phyloP scores from a whole-genome alignment of 2,888 invertebrate genomes.

The Mechanitis messenoides region DNA sequence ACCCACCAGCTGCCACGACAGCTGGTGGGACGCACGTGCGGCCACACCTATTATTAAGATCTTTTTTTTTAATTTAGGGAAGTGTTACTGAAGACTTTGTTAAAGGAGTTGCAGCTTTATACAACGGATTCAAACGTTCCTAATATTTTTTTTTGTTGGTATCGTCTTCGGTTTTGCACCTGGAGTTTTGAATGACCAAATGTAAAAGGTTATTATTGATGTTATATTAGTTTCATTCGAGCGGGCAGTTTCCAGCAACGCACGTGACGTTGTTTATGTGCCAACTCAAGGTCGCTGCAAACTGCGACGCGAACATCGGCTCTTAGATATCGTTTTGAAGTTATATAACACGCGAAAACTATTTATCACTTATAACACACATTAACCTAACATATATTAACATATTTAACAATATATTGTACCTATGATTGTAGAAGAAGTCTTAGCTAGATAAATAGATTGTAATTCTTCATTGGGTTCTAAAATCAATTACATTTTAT shows the following conservation, averaged over 20 bases:
- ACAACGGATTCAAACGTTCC: constrained; percentile 26
- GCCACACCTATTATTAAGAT: constrained; percentile 65
- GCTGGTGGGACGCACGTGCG: constrained; percentile 72
- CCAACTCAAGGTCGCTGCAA: constrained; percentile 60
- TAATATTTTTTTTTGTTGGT: constrained; percentile 8
- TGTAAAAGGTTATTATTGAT: constrained; percentile 13
- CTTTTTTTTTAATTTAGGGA: constrained; percentile 52
- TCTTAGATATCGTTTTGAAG: constrained; percentile 25
- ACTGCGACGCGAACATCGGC: constrained; percentile 50
- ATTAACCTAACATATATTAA: no score
- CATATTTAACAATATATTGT: no score
- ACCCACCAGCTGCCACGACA: constrained; percentile 70
- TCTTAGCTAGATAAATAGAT: no score
- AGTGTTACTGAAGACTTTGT: constrained; percentile 50
- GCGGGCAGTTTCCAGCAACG: constrained; percentile 36
- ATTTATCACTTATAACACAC: constrained; percentile 1
- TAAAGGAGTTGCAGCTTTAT: constrained; percentile 35
- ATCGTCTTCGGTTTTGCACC: constrained; percentile 7
- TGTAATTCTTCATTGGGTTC: background rate
- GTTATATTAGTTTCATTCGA: constrained; percentile 29
- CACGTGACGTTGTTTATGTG: constrained; percentile 70
- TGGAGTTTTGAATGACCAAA: constrained; percentile 7
- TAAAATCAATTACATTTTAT: background rate
- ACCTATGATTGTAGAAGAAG: no score
- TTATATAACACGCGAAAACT: constrained; percentile 13